phyloP scores from a whole-genome alignment of 2,113 vertebrate species.

The Lophius piscatorius region DNA sequence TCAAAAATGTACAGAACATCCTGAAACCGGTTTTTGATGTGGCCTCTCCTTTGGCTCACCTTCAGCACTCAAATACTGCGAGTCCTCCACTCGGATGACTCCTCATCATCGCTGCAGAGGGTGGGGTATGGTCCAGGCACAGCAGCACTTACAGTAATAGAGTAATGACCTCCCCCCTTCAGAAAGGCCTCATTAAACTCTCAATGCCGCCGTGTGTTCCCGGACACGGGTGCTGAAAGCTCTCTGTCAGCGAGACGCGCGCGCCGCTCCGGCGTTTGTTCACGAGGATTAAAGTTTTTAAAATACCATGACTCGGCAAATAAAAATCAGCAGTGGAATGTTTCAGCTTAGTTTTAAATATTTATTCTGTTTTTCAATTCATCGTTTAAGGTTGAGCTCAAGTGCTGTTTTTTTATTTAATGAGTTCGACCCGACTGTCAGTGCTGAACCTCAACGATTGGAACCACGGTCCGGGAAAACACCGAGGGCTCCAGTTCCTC shows the following conservation, averaged over 20 bases:
- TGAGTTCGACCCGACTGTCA: conserved; percentile 20
- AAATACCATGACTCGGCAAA: neutral
- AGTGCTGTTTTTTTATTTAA: conserved; percentile 7
- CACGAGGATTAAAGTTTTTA: neutral
- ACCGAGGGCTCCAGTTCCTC: conserved; percentile 30
- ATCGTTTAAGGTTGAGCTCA: neutral
- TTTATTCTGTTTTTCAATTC: conserved; percentile 33
- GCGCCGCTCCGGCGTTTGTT: conserved; percentile 1
- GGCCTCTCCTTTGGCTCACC: conserved; percentile 33
- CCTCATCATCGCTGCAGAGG: conserved; percentile 31
- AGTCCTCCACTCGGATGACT: conserved; percentile 23
- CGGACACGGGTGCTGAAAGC: conserved; percentile 51
- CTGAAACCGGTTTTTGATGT: too few relatives aligned
- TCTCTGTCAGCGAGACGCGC: conserved; percentile 40
- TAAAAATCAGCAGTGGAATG: neutral
- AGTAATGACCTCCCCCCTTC: conserved; percentile 66
- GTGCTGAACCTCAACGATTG: conserved; percentile 67
- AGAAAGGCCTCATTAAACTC: conserved; percentile 76
- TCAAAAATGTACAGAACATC: too few relatives aligned
- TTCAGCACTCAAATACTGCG: conserved; percentile 32
- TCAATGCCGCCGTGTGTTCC: conserved; percentile 55
- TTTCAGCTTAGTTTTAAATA: conserved; percentile 32
- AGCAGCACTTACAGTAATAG: conserved; percentile 81
- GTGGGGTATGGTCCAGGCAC: conserved; percentile 59
- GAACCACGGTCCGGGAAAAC: conserved; percentile 54